Conservation (phyloP, 2,888 invertebrate genomes). For the Polymixis lichenea region DNA sequence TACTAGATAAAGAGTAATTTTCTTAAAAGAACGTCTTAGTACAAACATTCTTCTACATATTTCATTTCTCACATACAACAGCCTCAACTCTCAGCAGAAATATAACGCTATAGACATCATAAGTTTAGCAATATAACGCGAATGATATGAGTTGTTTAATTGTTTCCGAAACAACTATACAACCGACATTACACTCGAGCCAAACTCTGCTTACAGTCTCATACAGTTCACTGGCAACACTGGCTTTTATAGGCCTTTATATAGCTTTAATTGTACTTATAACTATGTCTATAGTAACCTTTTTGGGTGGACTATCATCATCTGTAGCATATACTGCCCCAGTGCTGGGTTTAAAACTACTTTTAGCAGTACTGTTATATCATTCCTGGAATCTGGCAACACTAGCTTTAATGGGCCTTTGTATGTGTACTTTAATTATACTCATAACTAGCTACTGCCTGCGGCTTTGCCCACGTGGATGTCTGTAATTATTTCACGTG, state of each 20-base stretch:
- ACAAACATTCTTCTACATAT: constrained; percentile 22
- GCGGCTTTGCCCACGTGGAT: no score
- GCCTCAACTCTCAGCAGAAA: constrained; percentile 34
- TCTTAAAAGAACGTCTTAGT: background rate
- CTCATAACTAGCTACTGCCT: constrained; percentile 7
- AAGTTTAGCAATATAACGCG: constrained; percentile 64
- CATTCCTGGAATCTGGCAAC: constrained; percentile 26
- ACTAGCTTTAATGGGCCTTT: constrained; percentile 33
- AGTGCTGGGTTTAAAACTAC: background rate
- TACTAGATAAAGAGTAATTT: background rate
- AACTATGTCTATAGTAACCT: constrained; percentile 27
- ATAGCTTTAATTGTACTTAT: constrained; percentile 41
- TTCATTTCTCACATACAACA: constrained; percentile 24
- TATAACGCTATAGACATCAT: constrained; percentile 49
- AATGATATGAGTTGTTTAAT: constrained; percentile 62
- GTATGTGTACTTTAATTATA: constrained; percentile 31
- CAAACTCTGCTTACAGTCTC: constrained; percentile 53
- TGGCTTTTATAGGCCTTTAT: constrained; percentile 46
- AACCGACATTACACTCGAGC: constrained; percentile 51
- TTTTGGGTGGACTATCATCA: constrained; percentile 23
- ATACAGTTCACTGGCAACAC: constrained; percentile 54
- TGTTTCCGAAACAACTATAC: constrained; percentile 61
- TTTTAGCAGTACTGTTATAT: background rate
- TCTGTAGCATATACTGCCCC: constrained; percentile 7
- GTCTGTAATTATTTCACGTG: no score